Evolutionary conservation across 2,113 vertebrate species (phyloP), one percentile per base, ranked within the genome.

Genomic region (Typhlomys cinereus): DNA sequence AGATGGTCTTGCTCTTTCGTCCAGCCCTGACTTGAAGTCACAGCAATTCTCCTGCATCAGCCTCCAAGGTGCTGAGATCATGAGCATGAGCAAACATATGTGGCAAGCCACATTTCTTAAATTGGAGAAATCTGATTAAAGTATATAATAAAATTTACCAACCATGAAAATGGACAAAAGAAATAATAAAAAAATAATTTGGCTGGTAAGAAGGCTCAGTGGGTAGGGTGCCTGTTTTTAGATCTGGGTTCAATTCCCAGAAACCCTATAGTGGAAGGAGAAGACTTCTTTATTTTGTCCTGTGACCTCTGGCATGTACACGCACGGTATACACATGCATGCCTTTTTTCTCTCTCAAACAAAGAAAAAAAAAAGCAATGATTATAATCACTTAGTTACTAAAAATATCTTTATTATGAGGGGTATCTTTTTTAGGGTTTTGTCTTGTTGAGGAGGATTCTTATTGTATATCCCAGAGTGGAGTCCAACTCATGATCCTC

Each of bases 41-140:
- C 41, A 46, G 20, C 14, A 48, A 20, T 74, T 8, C 71, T 74
- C 48, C 54, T 12, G 54, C 14, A 27, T 48, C 29, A 0, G 70
- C 25, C 44, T 7, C 23, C 70, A 15, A 23, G 46, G 27, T 48
- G 70, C n/a, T n/a, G n/a, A n/a, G n/a, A n/a, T n/a, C n/a, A n/a
- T n/a, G n/a, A n/a, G n/a, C 27, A 46, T 46, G 27, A n/a, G 39
- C 61, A 27, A 64, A 39, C 29, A 46, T 8, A 31, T 3, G 15
- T 23, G 31, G 59, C 41, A 64, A 81, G 59, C 46, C 8, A 20
- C 18, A 2, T 29, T 62, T 81, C 18, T 71, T 73, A 61, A 86
- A 92, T n/a, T 76, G 41, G 57, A 91, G 41, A 88, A 88, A 95
- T 52, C 41, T 90, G 62, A n/a, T 85, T 57, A 93, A 85, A 78